These are phyloP conservation scores for Aurelia aurita DNA, from an alignment of 30 jellyfish, hydroid and myxozoan genomes.

Conservation along the genomic window DNA sequence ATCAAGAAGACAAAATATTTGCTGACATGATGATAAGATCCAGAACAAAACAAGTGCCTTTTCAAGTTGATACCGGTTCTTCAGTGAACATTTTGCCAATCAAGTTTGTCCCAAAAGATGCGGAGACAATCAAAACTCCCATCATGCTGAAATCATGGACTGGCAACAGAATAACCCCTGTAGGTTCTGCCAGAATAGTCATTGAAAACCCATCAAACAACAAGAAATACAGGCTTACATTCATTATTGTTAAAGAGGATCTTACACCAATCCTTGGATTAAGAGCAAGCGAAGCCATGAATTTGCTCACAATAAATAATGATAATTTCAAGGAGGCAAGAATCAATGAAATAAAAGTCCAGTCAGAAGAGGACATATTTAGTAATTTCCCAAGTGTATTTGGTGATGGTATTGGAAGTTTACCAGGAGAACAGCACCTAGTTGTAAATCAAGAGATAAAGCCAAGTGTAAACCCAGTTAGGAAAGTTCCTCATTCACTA, in stretches of 20 bases:
- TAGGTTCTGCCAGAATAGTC: slow-evolving; percentile 7
- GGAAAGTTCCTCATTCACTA: slow-evolving; percentile 60
- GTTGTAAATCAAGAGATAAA: slow-evolving; percentile 56
- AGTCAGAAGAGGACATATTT: slow-evolving; percentile 49
- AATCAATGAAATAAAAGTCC: slow-evolving; percentile 49
- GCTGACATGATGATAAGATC: too few species aligned
- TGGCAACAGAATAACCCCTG: slow-evolving; percentile 12
- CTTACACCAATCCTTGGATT: slow-evolving; percentile 62
- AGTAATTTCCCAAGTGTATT: slow-evolving; percentile 46
- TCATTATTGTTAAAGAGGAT: slow-evolving; percentile 40
- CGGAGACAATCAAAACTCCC: slow-evolving; percentile 22
- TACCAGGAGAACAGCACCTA: slow-evolving; percentile 50
- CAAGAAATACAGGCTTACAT: slow-evolving; percentile 51
- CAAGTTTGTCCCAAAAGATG: slow-evolving; percentile 24
- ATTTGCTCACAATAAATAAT: slow-evolving; percentile 47
- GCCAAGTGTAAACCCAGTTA: slow-evolving; percentile 53
- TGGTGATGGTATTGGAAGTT: slow-evolving; percentile 51
- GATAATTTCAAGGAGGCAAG: slow-evolving; percentile 50
- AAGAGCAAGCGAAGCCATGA: slow-evolving; percentile 57
- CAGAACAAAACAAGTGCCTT: slow-evolving; percentile 63
- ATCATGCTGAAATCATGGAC: slow-evolving; percentile 18
- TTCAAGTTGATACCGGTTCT: slow-evolving; percentile 39
- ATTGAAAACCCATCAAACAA: slow-evolving; percentile 22
- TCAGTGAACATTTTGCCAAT: slow-evolving; percentile 52
- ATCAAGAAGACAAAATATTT: too few species aligned